phyloP scores from a whole-genome alignment of 30 jellyfish, hydroid and myxozoan genomes.

The Mastigias papua region DNA sequence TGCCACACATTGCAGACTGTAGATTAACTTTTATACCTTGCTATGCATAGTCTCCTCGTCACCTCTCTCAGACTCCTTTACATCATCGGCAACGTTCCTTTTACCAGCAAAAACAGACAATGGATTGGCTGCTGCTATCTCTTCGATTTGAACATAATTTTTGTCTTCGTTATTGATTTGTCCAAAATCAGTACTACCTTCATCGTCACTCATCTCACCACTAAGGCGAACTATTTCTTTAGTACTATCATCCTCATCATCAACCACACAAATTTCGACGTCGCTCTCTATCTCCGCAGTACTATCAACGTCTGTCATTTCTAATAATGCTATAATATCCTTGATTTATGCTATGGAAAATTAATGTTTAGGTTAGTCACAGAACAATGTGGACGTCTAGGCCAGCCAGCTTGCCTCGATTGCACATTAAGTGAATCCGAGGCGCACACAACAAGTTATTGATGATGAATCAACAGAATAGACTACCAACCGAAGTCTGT shows the following conservation, averaged over 20 bases:
- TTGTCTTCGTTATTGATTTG: background rate
- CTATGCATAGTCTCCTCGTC: no score
- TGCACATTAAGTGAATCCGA: background rate
- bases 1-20: no score
- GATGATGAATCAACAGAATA: background rate
- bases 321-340: background rate
- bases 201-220: background rate
- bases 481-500: background rate
- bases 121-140: background rate
- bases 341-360: no score
- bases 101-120: no score
- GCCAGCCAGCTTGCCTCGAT: no score
- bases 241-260: background rate
- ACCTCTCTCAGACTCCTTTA: no score
- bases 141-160: background rate
- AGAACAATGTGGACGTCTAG: no score
- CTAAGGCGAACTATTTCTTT: background rate
- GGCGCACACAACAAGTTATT: background rate
- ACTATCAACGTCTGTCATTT: background rate
- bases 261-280: constrained; percentile 40
- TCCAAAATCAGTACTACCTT: background rate
- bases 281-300: constrained; percentile 27
- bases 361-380: no score
- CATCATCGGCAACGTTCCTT: no score
- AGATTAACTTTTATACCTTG: no score